Base-by-base conservation (phyloP, 2,113 vertebrate genomes). In the Xenopus borealis region DNA sequence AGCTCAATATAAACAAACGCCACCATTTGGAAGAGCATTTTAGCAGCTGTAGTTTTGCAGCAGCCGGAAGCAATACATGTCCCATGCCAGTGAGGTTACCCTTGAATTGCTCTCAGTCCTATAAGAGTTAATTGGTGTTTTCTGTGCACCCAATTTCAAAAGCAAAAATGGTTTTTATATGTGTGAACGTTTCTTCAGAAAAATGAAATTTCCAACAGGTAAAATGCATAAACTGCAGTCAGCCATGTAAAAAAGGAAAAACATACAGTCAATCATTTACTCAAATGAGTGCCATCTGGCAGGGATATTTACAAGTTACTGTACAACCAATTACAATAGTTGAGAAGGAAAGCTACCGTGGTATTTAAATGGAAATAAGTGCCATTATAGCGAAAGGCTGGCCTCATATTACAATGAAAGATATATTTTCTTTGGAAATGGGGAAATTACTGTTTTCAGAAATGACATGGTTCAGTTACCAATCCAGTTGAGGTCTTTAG, bases 371-470 rank as follows among this genome's bases (percentile, higher is more conserved):
- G 46, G 77, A 79, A 61, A 75, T 46, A 16, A 27, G 64, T 72
- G 50, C 63, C 63, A 66, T 71, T 17, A 50, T 10, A 69, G 16
- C 72, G 64, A n/a, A 72, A 45, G 47, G 10, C 52, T 80, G 0
- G 27, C 70, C 20, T 81, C 59, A 82, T 73, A 66, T 78, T 75
- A 80, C 61, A 63, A 71, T 72, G 72, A 68, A 76, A 40, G 53
- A 1, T 47, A 80, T 80, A 72, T 75, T 80, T 80, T 84, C 80
- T 71, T 64, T 78, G 63, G 73, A 80, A 86, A 80, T 80, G 82
- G 81, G 82, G 80, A 86, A 80, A 83, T 79, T 69, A 74, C 20
- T 62, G 52, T 17, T 84, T 85, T 82, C 30, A 46, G 78, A 83
- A 71, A 55, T 72, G 61, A 81, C 81, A 84, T 20, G 59, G 66